Base-by-base conservation (phyloP, 2,888 invertebrate genomes). In the Smittia aterrima region DNA sequence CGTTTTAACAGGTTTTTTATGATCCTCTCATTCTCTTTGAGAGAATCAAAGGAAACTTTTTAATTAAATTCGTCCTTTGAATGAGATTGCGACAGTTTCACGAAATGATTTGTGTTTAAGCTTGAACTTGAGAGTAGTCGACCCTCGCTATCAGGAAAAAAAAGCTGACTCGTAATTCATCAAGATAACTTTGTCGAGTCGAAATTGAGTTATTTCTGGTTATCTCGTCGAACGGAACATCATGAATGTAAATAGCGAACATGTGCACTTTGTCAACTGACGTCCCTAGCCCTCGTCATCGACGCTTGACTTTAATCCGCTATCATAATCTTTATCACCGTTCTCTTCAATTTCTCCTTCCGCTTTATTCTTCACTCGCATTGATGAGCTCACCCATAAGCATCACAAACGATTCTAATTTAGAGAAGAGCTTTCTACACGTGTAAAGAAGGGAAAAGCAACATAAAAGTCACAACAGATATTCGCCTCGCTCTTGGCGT, bases 391-490 rank as follows among this genome's bases (percentile, higher is more conserved):
- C 64, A 4, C 58, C n/a, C 9, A 22, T 58, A 22, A 13, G 24
- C 13, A 64, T 13, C n/a, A n/a, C n/a, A n/a, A n/a, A n/a, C n/a
- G n/a, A n/a, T n/a, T n/a, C 64, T 64, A 64, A 27, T 64, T 64
- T 27, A 4, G 9, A 9, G 22, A n/a, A 58, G n/a, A 47, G 47
- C 2, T 32, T 9, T 2, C 47, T 58, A 58, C 58, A 58, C 18
- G 58, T 58, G 47, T 41, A 68, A 41, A 41, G n/a, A n/a, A n/a
- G n/a, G n/a, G n/a, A n/a, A 67, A 41, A 20, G 40, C 24, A 67
- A 22, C 70, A 70, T 54, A 47, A 67, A 70, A 70, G 70, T 70
- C 70, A 70, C 41, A 54, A 53, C 54, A 53, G 70, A 54, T 22
- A 70, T 67, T 41, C 27, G 16, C 70, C n/a, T 41, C 70, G 41